Conservation (phyloP, 2,113 vertebrate species). For the Alligator mississippiensis region DNA sequence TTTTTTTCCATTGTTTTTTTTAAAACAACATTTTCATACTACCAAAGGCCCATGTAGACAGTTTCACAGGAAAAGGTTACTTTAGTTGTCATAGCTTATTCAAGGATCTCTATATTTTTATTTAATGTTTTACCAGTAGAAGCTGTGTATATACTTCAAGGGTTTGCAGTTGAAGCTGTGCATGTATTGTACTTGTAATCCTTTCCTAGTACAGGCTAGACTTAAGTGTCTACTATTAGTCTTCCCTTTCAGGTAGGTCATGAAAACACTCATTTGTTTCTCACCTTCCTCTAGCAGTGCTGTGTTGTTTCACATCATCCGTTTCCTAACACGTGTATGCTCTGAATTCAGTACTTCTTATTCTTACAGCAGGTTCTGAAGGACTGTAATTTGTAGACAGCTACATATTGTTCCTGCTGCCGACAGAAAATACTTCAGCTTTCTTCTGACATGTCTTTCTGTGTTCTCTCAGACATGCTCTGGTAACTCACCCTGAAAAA, state of each 20-base stretch:
- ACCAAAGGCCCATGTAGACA: neutral
- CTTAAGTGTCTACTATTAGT: neutral
- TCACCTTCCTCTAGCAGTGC: neutral
- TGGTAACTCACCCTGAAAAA: neutral
- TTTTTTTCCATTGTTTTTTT: neutral
- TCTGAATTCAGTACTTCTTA: fast-evolving
- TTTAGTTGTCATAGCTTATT: neutral
- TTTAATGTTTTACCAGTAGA: no score
- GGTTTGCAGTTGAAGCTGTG: neutral
- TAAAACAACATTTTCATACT: neutral
- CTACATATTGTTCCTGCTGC: neutral
- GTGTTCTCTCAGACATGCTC: neutral
- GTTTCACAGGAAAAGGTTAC: neutral
- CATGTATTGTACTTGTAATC: neutral
- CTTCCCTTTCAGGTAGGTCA: neutral
- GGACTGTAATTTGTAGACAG: neutral
- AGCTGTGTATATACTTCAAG: neutral
- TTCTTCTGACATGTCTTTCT: neutral
- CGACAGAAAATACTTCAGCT: neutral
- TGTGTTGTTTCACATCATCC: neutral
- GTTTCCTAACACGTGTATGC: neutral
- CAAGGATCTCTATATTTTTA: no score
- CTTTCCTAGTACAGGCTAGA: neutral
- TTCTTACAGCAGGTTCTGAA: neutral
- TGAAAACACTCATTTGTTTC: neutral